These are phyloP conservation scores for Hippocampus mohnikei DNA, from an alignment of 2,113 vertebrate genomes.

Conservation along the genomic window DNA sequence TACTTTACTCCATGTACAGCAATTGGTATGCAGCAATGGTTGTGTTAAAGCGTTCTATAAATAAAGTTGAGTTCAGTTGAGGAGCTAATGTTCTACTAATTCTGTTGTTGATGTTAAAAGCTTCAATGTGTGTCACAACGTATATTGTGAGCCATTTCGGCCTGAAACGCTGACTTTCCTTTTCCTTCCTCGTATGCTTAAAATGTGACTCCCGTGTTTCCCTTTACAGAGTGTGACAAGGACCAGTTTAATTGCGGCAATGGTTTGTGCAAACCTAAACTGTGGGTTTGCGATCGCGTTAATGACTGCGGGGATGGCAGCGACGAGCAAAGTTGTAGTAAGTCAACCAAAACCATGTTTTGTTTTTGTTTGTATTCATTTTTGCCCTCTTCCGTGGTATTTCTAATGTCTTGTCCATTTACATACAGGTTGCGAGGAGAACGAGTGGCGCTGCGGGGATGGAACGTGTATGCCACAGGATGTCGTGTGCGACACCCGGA, in stretches of 20 bases:
- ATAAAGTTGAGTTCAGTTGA: no score
- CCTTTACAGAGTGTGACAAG: conserved; percentile 50
- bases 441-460: conserved; percentile 64
- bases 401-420: background rate
- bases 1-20: no score
- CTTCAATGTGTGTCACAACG: background rate
- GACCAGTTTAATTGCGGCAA: conserved; percentile 71
- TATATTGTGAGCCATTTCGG: background rate
- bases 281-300: conserved; percentile 68
- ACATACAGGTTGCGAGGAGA: conserved; percentile 59
- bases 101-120: background rate
- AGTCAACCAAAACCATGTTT: conserved; percentile 34
- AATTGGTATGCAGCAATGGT: no score
- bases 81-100: background rate
- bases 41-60: no score
- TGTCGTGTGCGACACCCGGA: conserved; percentile 60
- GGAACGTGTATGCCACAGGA: conserved; percentile 63
- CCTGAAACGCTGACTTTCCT: background rate
- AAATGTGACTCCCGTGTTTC: background rate
- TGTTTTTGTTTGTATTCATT: background rate
- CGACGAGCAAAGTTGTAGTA: conserved; percentile 71
- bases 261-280: conserved; percentile 70
- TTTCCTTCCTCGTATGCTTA: background rate
- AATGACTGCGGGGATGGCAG: conserved; percentile 77
- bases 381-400: background rate